Evolutionary conservation across 2,797 vertebrate genomes (phyloP), one percentile per base, ranked within the genome.

Genomic region (Sebastes minor): DNA sequence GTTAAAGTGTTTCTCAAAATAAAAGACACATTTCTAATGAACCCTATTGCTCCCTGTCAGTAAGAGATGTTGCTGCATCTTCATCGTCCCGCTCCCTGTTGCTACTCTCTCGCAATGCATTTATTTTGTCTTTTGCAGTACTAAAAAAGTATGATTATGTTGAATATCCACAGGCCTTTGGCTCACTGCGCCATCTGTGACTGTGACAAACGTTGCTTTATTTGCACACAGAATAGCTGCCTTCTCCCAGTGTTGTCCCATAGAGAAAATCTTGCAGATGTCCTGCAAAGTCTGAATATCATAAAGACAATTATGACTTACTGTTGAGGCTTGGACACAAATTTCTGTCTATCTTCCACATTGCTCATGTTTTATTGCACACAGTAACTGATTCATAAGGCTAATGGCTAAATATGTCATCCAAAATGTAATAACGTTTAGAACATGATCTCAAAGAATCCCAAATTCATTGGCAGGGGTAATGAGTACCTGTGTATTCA

Each of bases 171-270:
- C 66, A 77, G 66, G 83, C 69, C 70, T 75, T 81, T 86, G n/a
- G 13, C 73, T 89, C 59, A 4, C 28, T 71, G 73, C 28, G 3
- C 82, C 86, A 89, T 89, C 88, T 89, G 87, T 83, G 76, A 87
- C 70, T 73, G 80, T 84, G 82, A 76, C 76, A 80, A 71, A 84
- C 42, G 20, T 76, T 74, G 77, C 65, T 76, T 67, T 23, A 63
- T 83, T 76, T 84, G 55, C 73, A 83, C 61, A 63, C 57, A 74
- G 28, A 82, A 80, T 55, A 63, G 46, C 66, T 67, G 18, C 46
- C 52, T 55, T 84, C 61, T 85, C 52, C 63, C 56, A 32, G 55
- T 76, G 81, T 75, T 35, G 25, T 71, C 22, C 35, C 55, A 35
- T 20, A 66, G 35, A 78, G 33, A 68, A 74, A 74, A 82, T 71